Base-by-base conservation (phyloP, 2,888 invertebrate species). In the Druceiella hillmani region DNA sequence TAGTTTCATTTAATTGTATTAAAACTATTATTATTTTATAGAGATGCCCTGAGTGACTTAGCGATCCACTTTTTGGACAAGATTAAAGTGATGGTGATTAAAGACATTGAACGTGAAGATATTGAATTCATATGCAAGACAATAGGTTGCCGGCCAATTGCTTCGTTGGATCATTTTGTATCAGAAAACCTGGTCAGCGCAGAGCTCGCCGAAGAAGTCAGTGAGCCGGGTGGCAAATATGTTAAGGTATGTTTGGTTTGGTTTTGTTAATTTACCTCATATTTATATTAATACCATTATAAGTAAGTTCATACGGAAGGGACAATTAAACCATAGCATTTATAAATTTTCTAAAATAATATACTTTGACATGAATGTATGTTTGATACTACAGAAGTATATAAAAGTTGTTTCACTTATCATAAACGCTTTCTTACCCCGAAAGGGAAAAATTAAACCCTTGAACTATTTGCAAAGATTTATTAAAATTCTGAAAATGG, bases 11-110 rank as follows among this genome's bases (percentile, higher is more conserved):
- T 25, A 9, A 12, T 10, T 34, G 22, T 16, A 33, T 17, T 25
- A 10, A 17, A 33, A 25, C 14, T 27, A 29, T 29, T 26, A 35
- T 46, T 43, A 33, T 44, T 40, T 60, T 61, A n/a, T 58, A 87
- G 97, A 50, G 99, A 99, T 76, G 97, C 98, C 4, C 79, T 99
- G 12, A 95, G 90, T 49, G 98, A 99, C 63, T 70, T 99, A 54
- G 98, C 98, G 1, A 77, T 98, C 50, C 99, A 99, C 62, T 99
- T 98, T 70, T 74, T 99, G 50, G 95, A 97, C 58, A 99, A 99
- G 74, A 92, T 98, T 62, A 99, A 99, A 64, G 93, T 95, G 36
- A 87, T 99, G 85, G 97, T 98, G 2, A 82, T 99, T 34, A 97
- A 94, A 64, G 98, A 99, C 58, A 81, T 99, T 38, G 99, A 99